These are phyloP conservation scores for Cervus canadensis DNA, from an alignment of 2,113 vertebrate genomes.

Conservation along the genomic window DNA sequence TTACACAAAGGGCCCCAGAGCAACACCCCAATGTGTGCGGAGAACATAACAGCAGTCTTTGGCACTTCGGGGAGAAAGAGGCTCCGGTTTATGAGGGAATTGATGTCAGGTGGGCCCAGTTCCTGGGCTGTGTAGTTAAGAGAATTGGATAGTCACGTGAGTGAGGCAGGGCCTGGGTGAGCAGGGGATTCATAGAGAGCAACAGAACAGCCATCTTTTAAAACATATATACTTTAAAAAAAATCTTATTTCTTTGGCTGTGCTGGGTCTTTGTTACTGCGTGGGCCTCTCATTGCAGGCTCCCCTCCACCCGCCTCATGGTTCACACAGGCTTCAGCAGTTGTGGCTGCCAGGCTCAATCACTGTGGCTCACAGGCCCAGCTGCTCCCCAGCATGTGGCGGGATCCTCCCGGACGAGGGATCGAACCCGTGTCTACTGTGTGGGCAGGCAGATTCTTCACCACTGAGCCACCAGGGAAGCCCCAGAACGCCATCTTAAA, in stretches of 20 bases:
- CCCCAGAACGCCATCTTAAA: background rate
- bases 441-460: background rate
- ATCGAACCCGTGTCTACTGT: background rate
- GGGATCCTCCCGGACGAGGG: background rate
- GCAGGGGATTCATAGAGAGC: background rate
- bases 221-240: background rate
- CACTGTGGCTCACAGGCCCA: background rate
- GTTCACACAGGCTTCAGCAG: background rate
- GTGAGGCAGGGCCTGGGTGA: background rate
- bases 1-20: background rate
- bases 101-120: background rate
- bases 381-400: background rate
- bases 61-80: background rate
- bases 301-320: fast-evolving
- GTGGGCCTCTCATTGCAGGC: background rate
- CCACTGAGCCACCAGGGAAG: background rate
- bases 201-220: background rate
- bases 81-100: background rate
- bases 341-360: background rate
- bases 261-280: background rate
- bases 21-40: background rate
- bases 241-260: background rate
- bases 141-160: background rate
- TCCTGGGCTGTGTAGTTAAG: background rate
- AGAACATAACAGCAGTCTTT: background rate